These are phyloP conservation scores for Cephalotes varians DNA, from an alignment of 2,888 invertebrate genomes.

Conservation along the genomic window DNA sequence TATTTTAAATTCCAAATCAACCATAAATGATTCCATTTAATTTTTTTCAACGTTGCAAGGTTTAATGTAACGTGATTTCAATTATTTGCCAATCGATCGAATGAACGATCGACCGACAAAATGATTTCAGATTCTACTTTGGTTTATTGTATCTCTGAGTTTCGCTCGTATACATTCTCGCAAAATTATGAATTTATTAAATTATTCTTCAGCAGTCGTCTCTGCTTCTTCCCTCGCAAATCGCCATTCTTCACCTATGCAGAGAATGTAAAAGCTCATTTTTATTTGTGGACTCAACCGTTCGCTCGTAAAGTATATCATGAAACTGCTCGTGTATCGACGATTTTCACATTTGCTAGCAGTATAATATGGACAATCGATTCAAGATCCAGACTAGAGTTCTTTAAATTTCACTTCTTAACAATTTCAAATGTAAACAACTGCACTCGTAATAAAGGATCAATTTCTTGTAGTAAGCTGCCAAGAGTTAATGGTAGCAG, in stretches of 20 bases:
- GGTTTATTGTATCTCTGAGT: not conserved
- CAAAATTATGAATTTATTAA: not conserved
- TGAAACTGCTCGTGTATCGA: constrained; percentile 49
- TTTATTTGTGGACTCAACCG: constrained; percentile 50
- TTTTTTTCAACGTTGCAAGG: not conserved
- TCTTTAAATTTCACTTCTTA: constrained; percentile 76
- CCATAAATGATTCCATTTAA: not conserved
- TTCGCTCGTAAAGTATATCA: constrained; percentile 56
- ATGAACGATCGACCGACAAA: not conserved
- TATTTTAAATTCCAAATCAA: not conserved
- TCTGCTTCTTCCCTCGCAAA: not conserved
- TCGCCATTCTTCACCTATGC: not conserved
- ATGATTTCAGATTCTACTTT: not conserved
- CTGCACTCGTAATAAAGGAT: constrained; percentile 5
- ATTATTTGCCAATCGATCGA: not conserved
- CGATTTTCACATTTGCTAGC: constrained; percentile 77
- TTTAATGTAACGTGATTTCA: not conserved
- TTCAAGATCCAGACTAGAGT: constrained; percentile 55
- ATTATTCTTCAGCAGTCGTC: not conserved
- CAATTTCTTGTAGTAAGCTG: constrained; percentile 24
- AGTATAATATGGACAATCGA: constrained; percentile 65
- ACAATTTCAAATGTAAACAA: constrained; percentile 76
- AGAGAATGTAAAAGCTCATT: constrained; percentile 44
- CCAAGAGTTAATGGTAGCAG: not conserved
- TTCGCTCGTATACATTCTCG: not conserved